These are phyloP conservation scores for Platalea minor DNA, from an alignment of 2,797 vertebrate species.

Conservation along the genomic window DNA sequence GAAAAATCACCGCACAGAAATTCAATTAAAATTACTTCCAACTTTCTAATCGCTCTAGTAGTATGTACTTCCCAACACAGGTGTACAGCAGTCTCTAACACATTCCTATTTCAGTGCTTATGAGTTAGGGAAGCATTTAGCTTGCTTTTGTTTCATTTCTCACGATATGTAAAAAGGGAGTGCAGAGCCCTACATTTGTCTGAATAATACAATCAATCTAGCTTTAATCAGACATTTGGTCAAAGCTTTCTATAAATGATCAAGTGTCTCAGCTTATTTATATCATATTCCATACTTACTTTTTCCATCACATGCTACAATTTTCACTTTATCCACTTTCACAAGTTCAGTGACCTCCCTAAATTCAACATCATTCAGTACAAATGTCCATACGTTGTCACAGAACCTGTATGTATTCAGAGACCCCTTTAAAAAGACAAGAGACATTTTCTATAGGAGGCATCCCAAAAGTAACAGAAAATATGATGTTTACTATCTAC, in stretches of 20 bases:
- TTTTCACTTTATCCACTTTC: slow-evolving; percentile 99
- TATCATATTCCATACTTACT: slow-evolving; percentile 80
- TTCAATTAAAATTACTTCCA: background rate
- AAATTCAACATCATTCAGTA: slow-evolving; percentile 97
- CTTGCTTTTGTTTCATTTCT: background rate
- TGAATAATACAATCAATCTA: background rate
- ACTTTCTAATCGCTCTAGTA: background rate
- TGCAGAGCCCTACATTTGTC: background rate
- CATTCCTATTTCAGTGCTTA: background rate
- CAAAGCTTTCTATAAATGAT: background rate
- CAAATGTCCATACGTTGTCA: slow-evolving; percentile 98
- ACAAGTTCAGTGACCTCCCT: slow-evolving; percentile 96
- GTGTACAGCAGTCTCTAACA: background rate
- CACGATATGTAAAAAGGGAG: background rate
- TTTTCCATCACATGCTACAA: slow-evolving; percentile 98
- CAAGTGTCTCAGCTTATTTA: background rate
- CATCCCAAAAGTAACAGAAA: background rate
- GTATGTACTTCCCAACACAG: background rate
- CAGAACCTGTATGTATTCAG: slow-evolving; percentile 98
- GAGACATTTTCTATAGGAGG: slow-evolving; percentile 23
- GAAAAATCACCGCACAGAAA: background rate
- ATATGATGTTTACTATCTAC: background rate
- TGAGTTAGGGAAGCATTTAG: background rate
- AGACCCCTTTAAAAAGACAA: slow-evolving; percentile 84
- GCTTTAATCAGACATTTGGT: background rate